Conservation (phyloP, 2,888 invertebrate genomes). For the Lasioglossum pauxillum region DNA sequence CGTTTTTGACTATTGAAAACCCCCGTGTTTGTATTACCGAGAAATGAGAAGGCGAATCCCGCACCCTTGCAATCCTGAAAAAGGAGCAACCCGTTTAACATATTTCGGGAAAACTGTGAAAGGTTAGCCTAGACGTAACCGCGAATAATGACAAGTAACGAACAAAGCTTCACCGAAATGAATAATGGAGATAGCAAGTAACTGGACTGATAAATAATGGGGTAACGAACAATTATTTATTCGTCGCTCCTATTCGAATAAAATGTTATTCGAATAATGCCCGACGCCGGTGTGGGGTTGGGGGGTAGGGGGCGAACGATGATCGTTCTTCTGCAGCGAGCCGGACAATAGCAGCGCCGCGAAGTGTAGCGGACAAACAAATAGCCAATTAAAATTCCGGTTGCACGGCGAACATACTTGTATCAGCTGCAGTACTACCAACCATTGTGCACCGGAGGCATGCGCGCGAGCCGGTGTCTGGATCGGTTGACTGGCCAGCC, state of each 20-base stretch:
- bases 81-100: no score
- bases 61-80: no score
- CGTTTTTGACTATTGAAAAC: no score
- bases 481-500: constrained; percentile 73
- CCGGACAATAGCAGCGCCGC: constrained; percentile 76
- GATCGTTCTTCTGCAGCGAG: constrained; percentile 64
- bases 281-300: background rate
- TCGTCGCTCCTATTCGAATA: background rate
- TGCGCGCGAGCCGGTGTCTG: constrained; percentile 74
- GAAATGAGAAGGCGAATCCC: no score
- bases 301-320: constrained; percentile 39
- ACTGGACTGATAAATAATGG: background rate
- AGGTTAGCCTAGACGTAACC: no score
- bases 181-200: background rate
- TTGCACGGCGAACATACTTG: constrained; percentile 81
- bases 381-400: constrained; percentile 82
- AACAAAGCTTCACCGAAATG: no score
- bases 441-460: constrained; percentile 77
- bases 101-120: no score
- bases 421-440: constrained; percentile 78
- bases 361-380: constrained; percentile 80
- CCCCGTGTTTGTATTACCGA: no score
- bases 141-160: no score
- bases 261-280: constrained; percentile 6
- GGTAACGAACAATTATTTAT: constrained; percentile 1